These are phyloP conservation scores for Mus spicilegus DNA, from an alignment of 2,113 vertebrate genomes.

Conservation along the genomic window DNA sequence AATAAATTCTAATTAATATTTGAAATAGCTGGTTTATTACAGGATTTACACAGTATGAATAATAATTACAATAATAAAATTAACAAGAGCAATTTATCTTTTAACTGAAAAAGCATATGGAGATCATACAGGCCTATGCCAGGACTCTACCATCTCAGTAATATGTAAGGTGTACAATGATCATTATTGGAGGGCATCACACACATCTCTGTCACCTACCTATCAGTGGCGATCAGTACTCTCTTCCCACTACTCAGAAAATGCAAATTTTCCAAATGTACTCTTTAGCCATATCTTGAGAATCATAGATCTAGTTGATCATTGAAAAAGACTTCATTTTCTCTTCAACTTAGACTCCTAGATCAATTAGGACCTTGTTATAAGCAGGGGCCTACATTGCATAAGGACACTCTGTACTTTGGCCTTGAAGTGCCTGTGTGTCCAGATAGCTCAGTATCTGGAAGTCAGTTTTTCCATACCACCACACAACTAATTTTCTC, in stretches of 20 bases:
- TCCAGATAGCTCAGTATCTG: neutral
- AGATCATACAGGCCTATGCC: neutral
- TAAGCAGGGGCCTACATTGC: neutral
- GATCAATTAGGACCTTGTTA: neutral
- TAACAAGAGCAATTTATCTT: neutral
- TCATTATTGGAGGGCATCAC: neutral
- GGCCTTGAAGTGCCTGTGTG: neutral
- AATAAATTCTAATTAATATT: neutral
- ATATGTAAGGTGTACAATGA: no score
- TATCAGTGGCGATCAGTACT: neutral
- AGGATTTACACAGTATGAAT: neutral
- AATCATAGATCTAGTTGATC: neutral
- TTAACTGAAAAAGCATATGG: neutral
- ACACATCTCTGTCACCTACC: neutral
- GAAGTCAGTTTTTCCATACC: neutral
- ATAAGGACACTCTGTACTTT: neutral
- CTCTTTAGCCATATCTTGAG: neutral
- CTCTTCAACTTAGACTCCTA: neutral
- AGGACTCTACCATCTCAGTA: neutral
- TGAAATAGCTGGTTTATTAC: neutral
- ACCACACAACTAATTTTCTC: neutral
- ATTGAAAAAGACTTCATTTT: conserved; percentile 7
- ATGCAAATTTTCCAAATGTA: neutral
- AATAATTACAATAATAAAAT: neutral
- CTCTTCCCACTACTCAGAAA: neutral